These are phyloP conservation scores for Carollia perspicillata DNA, from an alignment of 2,113 vertebrate genomes.

Conservation along the genomic window DNA sequence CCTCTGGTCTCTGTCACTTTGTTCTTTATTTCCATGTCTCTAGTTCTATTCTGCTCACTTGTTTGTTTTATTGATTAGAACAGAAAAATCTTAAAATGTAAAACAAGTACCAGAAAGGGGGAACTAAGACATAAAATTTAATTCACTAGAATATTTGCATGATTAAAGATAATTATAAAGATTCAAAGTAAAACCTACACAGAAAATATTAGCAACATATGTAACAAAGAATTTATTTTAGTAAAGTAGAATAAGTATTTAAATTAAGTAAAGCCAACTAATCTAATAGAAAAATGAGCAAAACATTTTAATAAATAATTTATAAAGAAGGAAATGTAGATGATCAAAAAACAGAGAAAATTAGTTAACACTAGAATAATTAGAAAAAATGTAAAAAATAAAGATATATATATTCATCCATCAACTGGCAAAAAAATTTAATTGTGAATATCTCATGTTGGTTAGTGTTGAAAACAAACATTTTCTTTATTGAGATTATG, in stretches of 20 bases:
- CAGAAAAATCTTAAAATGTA: neutral
- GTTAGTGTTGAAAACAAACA: neutral
- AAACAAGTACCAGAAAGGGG: neutral
- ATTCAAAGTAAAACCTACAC: neutral
- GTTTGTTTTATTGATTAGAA: no score
- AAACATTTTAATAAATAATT: neutral
- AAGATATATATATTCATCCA: neutral
- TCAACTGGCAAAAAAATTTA: neutral
- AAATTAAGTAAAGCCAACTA: slow-evolving; percentile 17
- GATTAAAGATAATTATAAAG: neutral
- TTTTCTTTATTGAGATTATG: neutral
- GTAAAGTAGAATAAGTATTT: neutral
- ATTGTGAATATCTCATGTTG: neutral
- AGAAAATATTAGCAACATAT: neutral
- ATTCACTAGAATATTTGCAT: neutral
- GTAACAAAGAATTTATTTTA: neutral
- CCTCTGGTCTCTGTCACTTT: no score
- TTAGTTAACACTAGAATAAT: neutral
- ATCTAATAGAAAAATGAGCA: neutral
- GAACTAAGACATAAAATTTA: neutral
- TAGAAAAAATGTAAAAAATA: neutral
- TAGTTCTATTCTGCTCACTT: no score
- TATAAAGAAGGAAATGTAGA: neutral
- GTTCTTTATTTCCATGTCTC: no score
- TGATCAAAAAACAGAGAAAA: neutral